A percentile compares a stretch with the other conserved stretches of the same genome.
These are phyloP conservation scores for Notodonta ziczac DNA, from an alignment of 2,888 invertebrate genomes.

Conservation along the genomic window DNA sequence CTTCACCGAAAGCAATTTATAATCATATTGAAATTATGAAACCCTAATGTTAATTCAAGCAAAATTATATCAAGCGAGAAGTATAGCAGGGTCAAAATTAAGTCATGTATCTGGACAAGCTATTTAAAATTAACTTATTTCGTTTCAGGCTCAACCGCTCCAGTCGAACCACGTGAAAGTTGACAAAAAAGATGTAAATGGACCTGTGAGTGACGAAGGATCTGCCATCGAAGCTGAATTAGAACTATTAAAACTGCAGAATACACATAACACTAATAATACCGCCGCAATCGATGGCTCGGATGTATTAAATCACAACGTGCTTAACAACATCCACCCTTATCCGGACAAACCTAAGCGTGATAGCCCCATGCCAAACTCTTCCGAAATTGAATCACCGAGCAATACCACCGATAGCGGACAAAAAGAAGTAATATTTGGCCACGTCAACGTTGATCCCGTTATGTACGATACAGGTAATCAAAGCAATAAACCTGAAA, in stretches of 20 bases:
- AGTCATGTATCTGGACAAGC: too few relatives aligned
- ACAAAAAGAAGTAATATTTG: slow-evolving; percentile 76
- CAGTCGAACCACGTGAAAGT: slow-evolving; percentile 59
- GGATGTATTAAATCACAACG: slow-evolving; percentile 60
- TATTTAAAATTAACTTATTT: neutral
- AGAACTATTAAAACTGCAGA: slow-evolving; percentile 73
- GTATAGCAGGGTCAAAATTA: too few relatives aligned
- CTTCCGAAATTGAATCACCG: slow-evolving; percentile 49
- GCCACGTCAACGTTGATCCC: slow-evolving; percentile 76
- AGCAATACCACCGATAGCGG: slow-evolving; percentile 62
- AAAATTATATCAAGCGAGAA: too few relatives aligned
- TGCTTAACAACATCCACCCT: slow-evolving; percentile 59
- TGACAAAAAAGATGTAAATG: slow-evolving; percentile 69
- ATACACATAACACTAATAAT: slow-evolving; percentile 51
- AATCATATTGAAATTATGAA: too few relatives aligned
- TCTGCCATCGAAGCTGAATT: slow-evolving; percentile 74
- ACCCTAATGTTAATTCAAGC: too few relatives aligned
- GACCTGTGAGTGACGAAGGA: slow-evolving; percentile 50
- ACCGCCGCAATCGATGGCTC: slow-evolving; percentile 47
- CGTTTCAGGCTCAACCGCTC: slow-evolving; percentile 66
- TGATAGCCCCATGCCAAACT: slow-evolving; percentile 64
- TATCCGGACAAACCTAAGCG: slow-evolving; percentile 77
- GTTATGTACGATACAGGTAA: slow-evolving; percentile 59
- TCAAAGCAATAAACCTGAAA: slow-evolving; percentile 42
- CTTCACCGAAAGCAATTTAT: too few relatives aligned